phyloP scores from a whole-genome alignment of 2,888 invertebrate species.

The Zaprionus lineosus region DNA sequence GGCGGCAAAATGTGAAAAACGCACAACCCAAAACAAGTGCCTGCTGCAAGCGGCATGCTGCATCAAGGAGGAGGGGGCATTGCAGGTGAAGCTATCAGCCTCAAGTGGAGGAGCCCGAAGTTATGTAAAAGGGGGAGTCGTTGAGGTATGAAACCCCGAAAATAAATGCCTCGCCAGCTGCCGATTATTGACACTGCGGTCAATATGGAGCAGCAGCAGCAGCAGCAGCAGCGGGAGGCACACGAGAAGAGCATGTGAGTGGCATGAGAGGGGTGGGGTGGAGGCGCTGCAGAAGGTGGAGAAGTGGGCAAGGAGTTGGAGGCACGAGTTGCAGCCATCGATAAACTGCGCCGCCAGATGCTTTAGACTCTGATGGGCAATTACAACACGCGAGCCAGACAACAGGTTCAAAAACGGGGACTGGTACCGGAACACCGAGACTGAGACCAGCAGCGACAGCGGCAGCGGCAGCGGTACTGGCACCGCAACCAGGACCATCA shows the following conservation, averaged over 20 bases:
- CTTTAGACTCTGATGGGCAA: constrained; percentile 65
- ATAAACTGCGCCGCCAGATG: constrained; percentile 71
- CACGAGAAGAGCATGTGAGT: background rate
- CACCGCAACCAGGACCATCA: too few relatives aligned
- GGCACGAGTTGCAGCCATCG: constrained; percentile 49
- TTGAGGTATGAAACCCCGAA: constrained; percentile 32
- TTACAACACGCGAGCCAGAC: constrained; percentile 74
- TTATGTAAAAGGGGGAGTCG: constrained; percentile 67
- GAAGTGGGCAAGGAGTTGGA: constrained; percentile 9
- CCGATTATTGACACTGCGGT: constrained; percentile 77
- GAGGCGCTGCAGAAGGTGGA: background rate
- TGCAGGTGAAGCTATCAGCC: constrained; percentile 15
- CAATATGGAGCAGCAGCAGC: constrained; percentile 22
- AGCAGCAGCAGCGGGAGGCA: background rate
- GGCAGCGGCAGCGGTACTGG: too few relatives aligned
- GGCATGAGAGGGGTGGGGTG: background rate
- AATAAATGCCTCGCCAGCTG: constrained; percentile 66
- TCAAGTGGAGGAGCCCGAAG: constrained; percentile 33
- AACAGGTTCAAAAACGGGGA: constrained; percentile 53
- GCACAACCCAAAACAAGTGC: constrained; percentile 5
- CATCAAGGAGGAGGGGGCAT: background rate
- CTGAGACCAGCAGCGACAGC: too few relatives aligned
- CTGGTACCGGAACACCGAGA: too few relatives aligned
- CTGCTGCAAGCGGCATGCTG: constrained; percentile 4
- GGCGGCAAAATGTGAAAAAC: constrained; percentile 61